Evolutionary conservation across 2,888 invertebrate species (phyloP), one percentile per base, ranked within the genome.

Genomic region (Caenorhabditis japonica): DNA sequence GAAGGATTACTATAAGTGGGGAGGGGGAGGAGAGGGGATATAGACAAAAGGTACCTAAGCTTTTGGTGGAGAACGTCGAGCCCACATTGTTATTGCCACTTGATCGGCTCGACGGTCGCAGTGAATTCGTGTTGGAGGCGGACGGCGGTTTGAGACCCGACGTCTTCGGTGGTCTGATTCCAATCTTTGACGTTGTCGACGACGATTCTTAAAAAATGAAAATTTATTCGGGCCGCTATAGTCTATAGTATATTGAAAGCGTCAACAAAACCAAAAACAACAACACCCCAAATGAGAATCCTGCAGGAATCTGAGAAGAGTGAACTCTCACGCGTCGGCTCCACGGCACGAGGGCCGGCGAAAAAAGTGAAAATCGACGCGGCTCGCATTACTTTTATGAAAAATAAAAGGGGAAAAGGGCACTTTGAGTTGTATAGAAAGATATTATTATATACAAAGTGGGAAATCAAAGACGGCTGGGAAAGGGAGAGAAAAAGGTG

Each of bases 41-140:
- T n/a, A n/a, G n/a, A n/a, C n/a, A n/a, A n/a, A 62, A 55, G 13
- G 23, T 68, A 68, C 66, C 66, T 68, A 68, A 60, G 47, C 64
- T 64, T 46, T 56, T 64, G 17, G 64, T 56, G 33, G 64, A 64
- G 33, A 55, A 38, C 25, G 68, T 47, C 33, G 68, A 59, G 30
- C 53, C 46, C 39, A 59, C 68, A 69, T 69, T 69, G 19, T 69
- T 69, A 59, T 69, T 69, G 27, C 68, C 58, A 64, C 64, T 64
- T 53, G 64, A 64, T 59, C 69, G 44, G 55, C 60, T 55, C 59
- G 55, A 59, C 47, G 69, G 69, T 17, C 59, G 60, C 27, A 60
- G 52, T 47, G 69, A 59, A 41, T 53, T 59, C 23, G 52, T 53
- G 38, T 53, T 69, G 38, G 68, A 27, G 19, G 44, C 17, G n/a